Conservation (phyloP, 1,140 invertebrate genomes). For the Lanistes nyassanus region DNA sequence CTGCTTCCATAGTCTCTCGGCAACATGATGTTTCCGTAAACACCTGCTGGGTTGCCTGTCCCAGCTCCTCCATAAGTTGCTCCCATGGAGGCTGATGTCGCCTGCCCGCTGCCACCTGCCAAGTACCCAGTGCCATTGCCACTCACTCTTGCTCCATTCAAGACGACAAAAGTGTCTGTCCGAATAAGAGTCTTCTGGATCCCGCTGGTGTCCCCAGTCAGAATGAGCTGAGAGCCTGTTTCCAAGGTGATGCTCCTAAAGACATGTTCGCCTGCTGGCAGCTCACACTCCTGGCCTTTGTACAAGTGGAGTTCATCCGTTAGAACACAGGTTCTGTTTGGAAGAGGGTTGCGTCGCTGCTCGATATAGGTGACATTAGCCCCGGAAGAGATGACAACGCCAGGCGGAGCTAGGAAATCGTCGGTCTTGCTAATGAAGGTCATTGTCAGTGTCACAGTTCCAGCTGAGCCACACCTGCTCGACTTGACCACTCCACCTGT, state of each 20-base stretch:
- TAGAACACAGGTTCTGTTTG: slow-evolving; percentile 18
- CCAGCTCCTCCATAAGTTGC: slow-evolving; percentile 47
- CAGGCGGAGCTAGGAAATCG: slow-evolving; percentile 13
- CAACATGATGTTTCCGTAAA: slow-evolving; percentile 45
- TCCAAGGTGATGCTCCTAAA: slow-evolving; percentile 44
- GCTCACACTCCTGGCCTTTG: slow-evolving; percentile 37
- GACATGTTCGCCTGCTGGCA: slow-evolving; percentile 35
- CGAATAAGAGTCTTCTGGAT: slow-evolving; percentile 42
- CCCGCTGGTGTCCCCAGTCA: slow-evolving; percentile 42
- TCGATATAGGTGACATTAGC: neutral
- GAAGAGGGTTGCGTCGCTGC: slow-evolving; percentile 12
- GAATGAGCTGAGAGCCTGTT: slow-evolving; percentile 38
- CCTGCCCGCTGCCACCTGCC: slow-evolving; percentile 37
- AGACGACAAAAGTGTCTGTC: slow-evolving; percentile 45
- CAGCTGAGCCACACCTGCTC: slow-evolving; percentile 28
- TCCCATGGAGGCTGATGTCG: slow-evolving; percentile 28
- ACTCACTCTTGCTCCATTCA: slow-evolving; percentile 23
- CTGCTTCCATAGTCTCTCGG: slow-evolving; percentile 51
- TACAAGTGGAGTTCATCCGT: slow-evolving; percentile 26
- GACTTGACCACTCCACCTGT: slow-evolving; percentile 36
- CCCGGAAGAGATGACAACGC: slow-evolving; percentile 4
- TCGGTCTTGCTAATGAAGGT: slow-evolving; percentile 35
- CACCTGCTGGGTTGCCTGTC: slow-evolving; percentile 27
- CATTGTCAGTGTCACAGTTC: slow-evolving; percentile 32
- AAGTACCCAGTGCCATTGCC: slow-evolving; percentile 44